These are phyloP conservation scores for Onchidella celtica DNA, from an alignment of 2,888 invertebrate genomes.

Conservation along the genomic window DNA sequence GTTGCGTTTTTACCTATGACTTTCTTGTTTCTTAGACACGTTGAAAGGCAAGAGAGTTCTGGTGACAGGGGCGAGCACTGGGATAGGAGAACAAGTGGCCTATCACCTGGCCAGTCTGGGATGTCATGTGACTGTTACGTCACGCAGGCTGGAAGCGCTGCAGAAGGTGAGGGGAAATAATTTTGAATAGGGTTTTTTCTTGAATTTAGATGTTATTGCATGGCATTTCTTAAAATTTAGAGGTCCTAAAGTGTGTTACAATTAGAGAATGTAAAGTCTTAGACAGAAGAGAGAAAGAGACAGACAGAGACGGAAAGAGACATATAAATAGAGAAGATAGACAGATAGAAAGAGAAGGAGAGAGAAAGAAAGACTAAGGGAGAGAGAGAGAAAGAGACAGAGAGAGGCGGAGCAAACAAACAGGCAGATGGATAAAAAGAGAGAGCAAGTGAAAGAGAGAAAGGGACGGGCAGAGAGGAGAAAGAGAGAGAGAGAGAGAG, in stretches of 20 bases:
- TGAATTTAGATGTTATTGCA: too few relatives aligned
- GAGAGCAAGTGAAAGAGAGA: background rate
- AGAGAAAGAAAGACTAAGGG: background rate
- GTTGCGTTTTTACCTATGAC: background rate
- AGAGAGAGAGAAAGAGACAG: too few relatives aligned
- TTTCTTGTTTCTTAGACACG: constrained; percentile 55
- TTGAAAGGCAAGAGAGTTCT: constrained; percentile 74
- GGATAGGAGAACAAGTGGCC: constrained; percentile 79
- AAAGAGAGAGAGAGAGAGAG: too few relatives aligned
- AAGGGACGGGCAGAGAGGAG: background rate
- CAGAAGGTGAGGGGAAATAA: constrained; percentile 67
- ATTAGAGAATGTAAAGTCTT: background rate
- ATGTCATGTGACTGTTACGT: constrained; percentile 73
- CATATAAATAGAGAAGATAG: background rate
- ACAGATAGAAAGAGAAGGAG: background rate
- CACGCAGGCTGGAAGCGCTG: constrained; percentile 68
- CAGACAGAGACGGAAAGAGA: background rate
- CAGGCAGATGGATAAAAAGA: background rate
- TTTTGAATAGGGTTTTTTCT: too few relatives aligned
- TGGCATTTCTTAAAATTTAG: too few relatives aligned
- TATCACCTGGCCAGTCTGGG: constrained; percentile 76
- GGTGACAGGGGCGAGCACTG: constrained; percentile 77
- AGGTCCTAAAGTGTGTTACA: too few relatives aligned
- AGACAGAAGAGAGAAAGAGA: background rate
- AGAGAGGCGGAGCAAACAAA: too few relatives aligned